phyloP scores from a whole-genome alignment of 2,797 vertebrate species.

The Clarias laeviceps region DNA sequence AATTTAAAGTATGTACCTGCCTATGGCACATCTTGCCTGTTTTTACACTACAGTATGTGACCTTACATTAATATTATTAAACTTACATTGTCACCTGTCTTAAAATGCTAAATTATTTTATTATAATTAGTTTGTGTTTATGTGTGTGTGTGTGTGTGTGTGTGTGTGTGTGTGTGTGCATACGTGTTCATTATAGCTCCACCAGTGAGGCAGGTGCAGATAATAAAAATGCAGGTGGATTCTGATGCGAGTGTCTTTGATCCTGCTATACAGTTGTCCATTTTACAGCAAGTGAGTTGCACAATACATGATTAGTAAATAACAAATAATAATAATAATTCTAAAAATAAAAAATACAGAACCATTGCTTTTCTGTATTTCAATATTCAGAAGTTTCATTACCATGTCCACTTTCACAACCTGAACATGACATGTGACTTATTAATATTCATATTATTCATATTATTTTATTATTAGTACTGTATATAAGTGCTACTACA shows the following conservation, averaged over 20 bases:
- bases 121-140: background rate
- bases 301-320: background rate
- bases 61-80: background rate
- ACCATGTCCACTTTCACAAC: background rate
- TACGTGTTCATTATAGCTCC: background rate
- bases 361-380: background rate
- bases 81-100: background rate
- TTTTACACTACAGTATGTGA: background rate
- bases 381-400: background rate
- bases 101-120: background rate
- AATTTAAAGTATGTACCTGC: background rate
- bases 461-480: too few species aligned
- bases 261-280: background rate
- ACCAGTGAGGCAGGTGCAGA: slow-evolving; percentile 1
- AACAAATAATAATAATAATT: too few species aligned
- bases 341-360: background rate
- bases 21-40: background rate
- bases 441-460: background rate
- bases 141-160: slow-evolving; percentile 3
- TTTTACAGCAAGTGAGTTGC: background rate
- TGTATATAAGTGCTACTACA: too few species aligned
- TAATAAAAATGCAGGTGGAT: slow-evolving; percentile 15
- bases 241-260: background rate
- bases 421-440: background rate
- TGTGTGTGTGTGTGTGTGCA: background rate